Conservation (phyloP, 2,888 invertebrate genomes). For the Microplitis deprimator region DNA sequence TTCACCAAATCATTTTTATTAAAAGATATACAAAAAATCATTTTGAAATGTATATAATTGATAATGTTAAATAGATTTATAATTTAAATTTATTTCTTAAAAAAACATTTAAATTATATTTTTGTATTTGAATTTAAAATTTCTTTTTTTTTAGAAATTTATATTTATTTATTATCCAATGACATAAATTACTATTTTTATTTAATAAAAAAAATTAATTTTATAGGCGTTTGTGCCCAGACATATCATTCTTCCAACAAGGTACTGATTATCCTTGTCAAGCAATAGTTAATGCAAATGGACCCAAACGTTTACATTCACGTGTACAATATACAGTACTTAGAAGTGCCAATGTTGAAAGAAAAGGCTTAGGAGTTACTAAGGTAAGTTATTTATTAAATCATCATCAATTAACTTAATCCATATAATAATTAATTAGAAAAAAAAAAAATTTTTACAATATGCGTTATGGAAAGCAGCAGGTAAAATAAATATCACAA, state of each 20-base stretch:
- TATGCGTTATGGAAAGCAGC: conserved; percentile 58
- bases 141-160: no score
- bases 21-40: no score
- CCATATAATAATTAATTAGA: conserved; percentile 24
- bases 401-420: background rate
- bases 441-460: conserved; percentile 26
- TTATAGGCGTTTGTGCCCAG: conserved; percentile 86
- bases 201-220: conserved; percentile 33
- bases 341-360: conserved; percentile 89
- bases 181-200: no score
- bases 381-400: conserved; percentile 77
- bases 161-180: no score
- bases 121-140: no score
- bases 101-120: no score
- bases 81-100: no score
- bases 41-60: no score
- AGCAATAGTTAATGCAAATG: conserved; percentile 84
- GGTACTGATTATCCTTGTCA: conserved; percentile 92
- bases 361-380: conserved; percentile 89
- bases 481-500: conserved; percentile 56
- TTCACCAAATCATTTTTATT: no score
- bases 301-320: conserved; percentile 87
- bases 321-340: conserved; percentile 90
- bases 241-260: conserved; percentile 97
- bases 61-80: no score